phyloP scores from a whole-genome alignment of 2,113 vertebrate species.

The Symphodus melops region DNA sequence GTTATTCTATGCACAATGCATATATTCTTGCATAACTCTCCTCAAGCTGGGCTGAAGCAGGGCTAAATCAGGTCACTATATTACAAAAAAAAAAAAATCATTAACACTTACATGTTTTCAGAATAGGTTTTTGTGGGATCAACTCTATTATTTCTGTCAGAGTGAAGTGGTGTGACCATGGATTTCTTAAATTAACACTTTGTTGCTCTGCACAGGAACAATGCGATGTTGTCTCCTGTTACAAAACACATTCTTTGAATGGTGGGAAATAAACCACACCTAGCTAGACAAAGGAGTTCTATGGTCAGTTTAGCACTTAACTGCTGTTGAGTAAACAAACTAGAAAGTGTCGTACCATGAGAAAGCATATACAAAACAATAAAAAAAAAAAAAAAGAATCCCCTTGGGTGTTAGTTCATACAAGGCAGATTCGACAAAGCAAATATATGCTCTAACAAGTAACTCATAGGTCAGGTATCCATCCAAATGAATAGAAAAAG shows the following conservation, averaged over 20 bases:
- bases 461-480: too few species aligned
- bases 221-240: slow-evolving; percentile 57
- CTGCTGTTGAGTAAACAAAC: slow-evolving; percentile 58
- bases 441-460: too few species aligned
- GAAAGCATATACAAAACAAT: slow-evolving; percentile 15
- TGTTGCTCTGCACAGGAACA: slow-evolving; percentile 34
- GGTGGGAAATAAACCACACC: slow-evolving; percentile 73
- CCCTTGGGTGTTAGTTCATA: background rate
- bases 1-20: slow-evolving; percentile 48
- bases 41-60: slow-evolving; percentile 10
- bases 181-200: slow-evolving; percentile 51
- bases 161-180: slow-evolving; percentile 1
- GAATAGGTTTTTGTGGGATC: background rate
- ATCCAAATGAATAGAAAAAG: too few species aligned
- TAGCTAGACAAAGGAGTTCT: slow-evolving; percentile 54
- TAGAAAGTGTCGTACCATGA: slow-evolving; percentile 19
- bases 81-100: background rate
- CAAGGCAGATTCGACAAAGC: background rate
- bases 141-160: background rate
- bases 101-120: background rate
- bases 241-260: slow-evolving; percentile 58
- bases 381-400: slow-evolving; percentile 7
- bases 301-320: slow-evolving; percentile 57
- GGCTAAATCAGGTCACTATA: slow-evolving; percentile 15
- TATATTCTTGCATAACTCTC: slow-evolving; percentile 51